phyloP scores from a whole-genome alignment of 2,888 invertebrate species.

The Pyrrhia umbra region DNA sequence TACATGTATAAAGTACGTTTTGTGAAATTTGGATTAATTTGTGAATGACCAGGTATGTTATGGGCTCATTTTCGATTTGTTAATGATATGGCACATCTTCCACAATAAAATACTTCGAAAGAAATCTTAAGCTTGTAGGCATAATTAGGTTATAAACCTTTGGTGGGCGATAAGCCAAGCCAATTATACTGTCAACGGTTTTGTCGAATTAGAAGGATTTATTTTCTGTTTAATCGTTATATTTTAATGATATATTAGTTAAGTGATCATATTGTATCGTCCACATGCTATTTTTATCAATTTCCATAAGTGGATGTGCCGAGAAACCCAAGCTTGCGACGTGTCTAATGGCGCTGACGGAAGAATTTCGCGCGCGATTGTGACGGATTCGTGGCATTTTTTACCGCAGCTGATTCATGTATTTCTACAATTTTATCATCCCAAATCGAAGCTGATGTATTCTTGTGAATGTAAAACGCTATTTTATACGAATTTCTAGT shows the following conservation, averaged over 20 bases:
- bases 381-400: constrained; percentile 90
- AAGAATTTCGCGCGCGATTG: constrained; percentile 90
- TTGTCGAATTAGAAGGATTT: constrained; percentile 65
- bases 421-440: constrained; percentile 71
- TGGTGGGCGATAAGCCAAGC: constrained; percentile 87
- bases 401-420: constrained; percentile 84
- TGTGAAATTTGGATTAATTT: constrained; percentile 80
- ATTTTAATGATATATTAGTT: constrained; percentile 67
- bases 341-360: constrained; percentile 90
- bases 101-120: constrained; percentile 43
- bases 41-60: constrained; percentile 89
- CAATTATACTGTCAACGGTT: constrained; percentile 81
- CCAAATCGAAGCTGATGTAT: constrained; percentile 70
- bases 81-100: constrained; percentile 63
- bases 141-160: constrained; percentile 88
- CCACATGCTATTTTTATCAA: constrained; percentile 86
- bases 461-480: constrained; percentile 70
- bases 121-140: constrained; percentile 67
- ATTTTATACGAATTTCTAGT: constrained; percentile 62
- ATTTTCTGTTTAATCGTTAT: constrained; percentile 63
- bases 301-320: constrained; percentile 87
- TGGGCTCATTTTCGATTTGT: constrained; percentile 63
- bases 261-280: constrained; percentile 71
- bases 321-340: constrained; percentile 89
- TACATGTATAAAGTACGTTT: constrained; percentile 78